phyloP scores from a whole-genome alignment of 2,113 vertebrate species.

The Indri indri region DNA sequence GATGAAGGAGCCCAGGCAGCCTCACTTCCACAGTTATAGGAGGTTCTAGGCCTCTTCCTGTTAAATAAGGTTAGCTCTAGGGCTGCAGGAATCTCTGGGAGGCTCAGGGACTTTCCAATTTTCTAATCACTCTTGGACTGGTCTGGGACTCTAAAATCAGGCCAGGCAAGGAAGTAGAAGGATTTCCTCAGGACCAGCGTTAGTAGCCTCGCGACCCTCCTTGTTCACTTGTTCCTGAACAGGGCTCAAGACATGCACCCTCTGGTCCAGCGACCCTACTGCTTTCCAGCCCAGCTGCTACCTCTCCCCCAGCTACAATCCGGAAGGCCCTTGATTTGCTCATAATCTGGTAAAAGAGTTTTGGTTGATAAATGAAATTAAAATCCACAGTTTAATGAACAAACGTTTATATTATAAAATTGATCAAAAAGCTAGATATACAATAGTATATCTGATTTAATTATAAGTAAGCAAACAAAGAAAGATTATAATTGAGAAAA shows the following conservation, averaged over 20 bases:
- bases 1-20: no score
- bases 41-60: neutral
- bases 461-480: neutral
- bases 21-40: neutral
- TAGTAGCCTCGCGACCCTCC: neutral
- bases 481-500: neutral
- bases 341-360: neutral
- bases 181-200: neutral
- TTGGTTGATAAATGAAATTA: neutral
- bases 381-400: neutral
- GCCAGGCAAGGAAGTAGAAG: neutral
- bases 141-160: neutral
- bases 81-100: neutral
- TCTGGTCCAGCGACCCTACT: neutral
- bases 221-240: neutral
- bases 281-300: neutral
- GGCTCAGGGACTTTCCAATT: neutral
- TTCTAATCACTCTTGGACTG: neutral
- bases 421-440: neutral
- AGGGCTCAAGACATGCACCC: neutral
- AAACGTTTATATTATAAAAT: neutral
- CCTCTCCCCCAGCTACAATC: neutral
- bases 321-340: neutral
- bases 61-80: neutral
- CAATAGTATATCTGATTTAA: neutral